Percentiles rank a stretch among this genome's conserved stretches.
Evolutionary conservation across 2,888 invertebrate species (phyloP).

Genomic region (Spialia ferax): DNA sequence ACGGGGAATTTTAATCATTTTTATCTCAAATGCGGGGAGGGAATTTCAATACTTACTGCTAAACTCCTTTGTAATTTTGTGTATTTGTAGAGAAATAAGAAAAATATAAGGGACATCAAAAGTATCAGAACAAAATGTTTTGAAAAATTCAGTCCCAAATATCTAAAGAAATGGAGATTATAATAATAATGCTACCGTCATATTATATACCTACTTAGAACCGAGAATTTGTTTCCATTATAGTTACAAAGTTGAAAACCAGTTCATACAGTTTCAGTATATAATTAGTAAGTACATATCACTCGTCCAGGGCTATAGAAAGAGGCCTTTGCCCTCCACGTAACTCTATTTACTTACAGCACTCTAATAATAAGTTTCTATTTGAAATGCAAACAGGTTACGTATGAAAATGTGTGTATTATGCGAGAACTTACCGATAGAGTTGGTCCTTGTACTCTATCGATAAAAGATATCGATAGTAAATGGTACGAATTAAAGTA

Average conservation of each 20-base stretch:
- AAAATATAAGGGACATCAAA: too few species aligned
- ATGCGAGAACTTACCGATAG: conserved; percentile 12
- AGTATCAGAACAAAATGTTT: too few species aligned
- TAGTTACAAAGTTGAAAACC: neutral
- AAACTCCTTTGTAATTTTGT: neutral
- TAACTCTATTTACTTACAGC: conserved; percentile 33
- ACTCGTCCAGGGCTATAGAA: neutral
- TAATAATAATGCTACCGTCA: too few species aligned
- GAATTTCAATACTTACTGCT: too few species aligned
- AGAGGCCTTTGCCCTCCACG: conserved; percentile 33
- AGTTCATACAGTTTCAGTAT: neutral
- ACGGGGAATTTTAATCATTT: conserved; percentile 7
- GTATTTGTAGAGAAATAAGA: neutral
- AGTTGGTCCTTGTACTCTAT: neutral
- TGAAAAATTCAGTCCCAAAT: too few species aligned
- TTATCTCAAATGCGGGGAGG: neutral
- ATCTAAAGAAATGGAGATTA: too few species aligned
- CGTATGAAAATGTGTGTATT: conserved; percentile 34
- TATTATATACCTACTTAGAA: too few species aligned
- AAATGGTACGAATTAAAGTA: neutral
- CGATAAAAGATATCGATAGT: conserved; percentile 5
- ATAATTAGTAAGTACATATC: neutral
- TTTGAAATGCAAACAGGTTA: conserved; percentile 39
- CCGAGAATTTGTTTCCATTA: too few species aligned
- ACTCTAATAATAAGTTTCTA: conserved; percentile 39